phyloP scores from a whole-genome alignment of 2,888 invertebrate genomes.

The Pedicia rivosa region DNA sequence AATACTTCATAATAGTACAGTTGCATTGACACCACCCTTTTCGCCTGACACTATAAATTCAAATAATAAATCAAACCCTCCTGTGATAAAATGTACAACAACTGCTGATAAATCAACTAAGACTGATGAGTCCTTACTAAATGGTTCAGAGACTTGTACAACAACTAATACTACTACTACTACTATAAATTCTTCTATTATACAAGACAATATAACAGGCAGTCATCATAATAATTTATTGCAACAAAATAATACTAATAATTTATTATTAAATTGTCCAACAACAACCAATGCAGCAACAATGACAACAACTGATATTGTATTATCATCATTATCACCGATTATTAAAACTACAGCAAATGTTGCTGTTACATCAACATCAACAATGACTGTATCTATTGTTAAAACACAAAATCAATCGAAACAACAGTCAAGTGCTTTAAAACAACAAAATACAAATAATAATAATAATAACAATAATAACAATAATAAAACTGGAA shows the following conservation, averaged over 20 bases:
- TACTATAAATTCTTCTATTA: too few species aligned
- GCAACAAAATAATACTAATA: neutral
- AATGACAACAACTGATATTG: constrained; percentile 31
- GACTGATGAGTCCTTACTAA: constrained; percentile 34
- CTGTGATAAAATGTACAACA: constrained; percentile 35
- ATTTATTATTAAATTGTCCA: constrained; percentile 20
- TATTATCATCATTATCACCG: constrained; percentile 6
- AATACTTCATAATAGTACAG: constrained; percentile 29
- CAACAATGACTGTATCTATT: constrained; percentile 3
- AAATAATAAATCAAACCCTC: constrained; percentile 21
- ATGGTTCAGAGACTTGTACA: constrained; percentile 26
- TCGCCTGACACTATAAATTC: constrained; percentile 37
- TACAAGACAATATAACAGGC: constrained; percentile 11
- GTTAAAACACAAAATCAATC: constrained; percentile 4
- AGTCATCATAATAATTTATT: constrained; percentile 7
- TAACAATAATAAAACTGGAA: constrained; percentile 15
- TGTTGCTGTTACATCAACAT: neutral
- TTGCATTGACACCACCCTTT: constrained; percentile 38
- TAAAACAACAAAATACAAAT: constrained; percentile 18
- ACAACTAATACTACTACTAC: too few species aligned
- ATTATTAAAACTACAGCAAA: neutral
- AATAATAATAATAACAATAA: constrained; percentile 19
- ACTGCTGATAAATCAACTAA: constrained; percentile 55
- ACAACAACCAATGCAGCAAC: constrained; percentile 37
- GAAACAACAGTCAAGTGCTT: neutral